Evolutionary conservation across 2,888 invertebrate genomes (phyloP).

Genomic region (Pachydiplax longipennis): DNA sequence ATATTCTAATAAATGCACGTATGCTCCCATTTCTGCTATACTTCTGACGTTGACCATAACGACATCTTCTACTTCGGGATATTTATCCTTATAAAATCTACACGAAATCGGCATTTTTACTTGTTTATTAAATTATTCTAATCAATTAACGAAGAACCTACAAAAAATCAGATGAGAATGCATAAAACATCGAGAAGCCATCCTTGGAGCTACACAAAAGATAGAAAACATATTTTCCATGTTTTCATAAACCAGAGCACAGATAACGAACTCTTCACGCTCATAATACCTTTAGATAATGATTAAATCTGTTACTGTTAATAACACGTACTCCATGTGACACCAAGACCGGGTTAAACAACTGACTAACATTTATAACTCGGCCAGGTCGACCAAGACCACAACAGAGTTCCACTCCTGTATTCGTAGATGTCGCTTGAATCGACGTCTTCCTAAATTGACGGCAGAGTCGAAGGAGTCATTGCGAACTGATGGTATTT

Average conservation of each 20-base stretch:
- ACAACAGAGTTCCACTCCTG: neutral
- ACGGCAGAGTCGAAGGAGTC: neutral
- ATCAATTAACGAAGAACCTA: neutral
- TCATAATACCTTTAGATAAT: neutral
- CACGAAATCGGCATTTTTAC: slow-evolving; percentile 77
- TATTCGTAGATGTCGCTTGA: neutral
- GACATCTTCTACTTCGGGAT: slow-evolving; percentile 98
- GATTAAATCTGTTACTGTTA: neutral
- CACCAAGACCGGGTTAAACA: neutral
- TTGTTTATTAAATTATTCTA: neutral
- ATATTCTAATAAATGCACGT: slow-evolving; percentile 96
- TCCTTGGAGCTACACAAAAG: neutral
- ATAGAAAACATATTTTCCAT: neutral
- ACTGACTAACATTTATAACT: neutral
- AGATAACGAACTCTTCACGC: neutral
- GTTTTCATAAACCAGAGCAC: neutral
- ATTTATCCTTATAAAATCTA: slow-evolving; percentile 96
- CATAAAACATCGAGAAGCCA: neutral
- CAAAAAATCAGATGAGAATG: neutral
- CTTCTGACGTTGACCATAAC: slow-evolving; percentile 99
- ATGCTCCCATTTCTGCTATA: slow-evolving; percentile 99
- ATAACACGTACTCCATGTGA: slow-evolving; percentile 21
- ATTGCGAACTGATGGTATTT: slow-evolving; percentile 33
- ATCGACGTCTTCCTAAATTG: neutral
- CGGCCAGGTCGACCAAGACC: neutral